Conservation (phyloP, 2,888 invertebrate species). For the Meta bourneti region DNA sequence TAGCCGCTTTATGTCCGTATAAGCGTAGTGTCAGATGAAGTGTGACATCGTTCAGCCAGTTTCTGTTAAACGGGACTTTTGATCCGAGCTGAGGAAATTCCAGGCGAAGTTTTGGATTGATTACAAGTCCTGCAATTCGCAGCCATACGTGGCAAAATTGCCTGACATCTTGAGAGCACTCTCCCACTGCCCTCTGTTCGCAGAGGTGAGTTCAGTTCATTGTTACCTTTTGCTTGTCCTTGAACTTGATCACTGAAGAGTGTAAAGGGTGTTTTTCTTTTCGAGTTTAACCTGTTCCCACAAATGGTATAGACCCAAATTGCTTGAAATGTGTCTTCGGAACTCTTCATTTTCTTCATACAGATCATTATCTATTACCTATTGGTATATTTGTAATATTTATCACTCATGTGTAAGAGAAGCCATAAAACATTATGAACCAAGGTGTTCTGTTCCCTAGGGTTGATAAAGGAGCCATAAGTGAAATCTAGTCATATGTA, state of each 20-base stretch:
- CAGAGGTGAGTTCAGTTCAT: conserved; percentile 1
- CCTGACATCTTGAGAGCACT: background rate
- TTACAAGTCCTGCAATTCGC: background rate
- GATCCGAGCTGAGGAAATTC: background rate
- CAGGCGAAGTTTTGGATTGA: background rate
- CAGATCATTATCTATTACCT: too few relatives aligned
- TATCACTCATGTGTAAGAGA: background rate
- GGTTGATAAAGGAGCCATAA: too few relatives aligned
- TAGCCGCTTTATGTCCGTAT: too few relatives aligned
- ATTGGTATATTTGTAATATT: background rate
- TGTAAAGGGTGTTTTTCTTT: background rate
- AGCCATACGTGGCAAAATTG: background rate
- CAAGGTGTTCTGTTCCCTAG: too few relatives aligned
- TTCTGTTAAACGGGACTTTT: background rate
- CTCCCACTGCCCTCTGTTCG: background rate
- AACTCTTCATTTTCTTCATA: background rate
- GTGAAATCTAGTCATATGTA: too few relatives aligned
- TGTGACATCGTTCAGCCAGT: background rate
- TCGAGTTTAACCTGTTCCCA: background rate
- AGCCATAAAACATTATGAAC: background rate
- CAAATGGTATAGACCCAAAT: background rate
- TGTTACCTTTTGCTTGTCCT: background rate
- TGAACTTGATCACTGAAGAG: conserved; percentile 2
- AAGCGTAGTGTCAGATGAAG: background rate
- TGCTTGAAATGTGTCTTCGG: background rate